phyloP scores from a whole-genome alignment of 2,113 vertebrate species.

The Ursus arctos region DNA sequence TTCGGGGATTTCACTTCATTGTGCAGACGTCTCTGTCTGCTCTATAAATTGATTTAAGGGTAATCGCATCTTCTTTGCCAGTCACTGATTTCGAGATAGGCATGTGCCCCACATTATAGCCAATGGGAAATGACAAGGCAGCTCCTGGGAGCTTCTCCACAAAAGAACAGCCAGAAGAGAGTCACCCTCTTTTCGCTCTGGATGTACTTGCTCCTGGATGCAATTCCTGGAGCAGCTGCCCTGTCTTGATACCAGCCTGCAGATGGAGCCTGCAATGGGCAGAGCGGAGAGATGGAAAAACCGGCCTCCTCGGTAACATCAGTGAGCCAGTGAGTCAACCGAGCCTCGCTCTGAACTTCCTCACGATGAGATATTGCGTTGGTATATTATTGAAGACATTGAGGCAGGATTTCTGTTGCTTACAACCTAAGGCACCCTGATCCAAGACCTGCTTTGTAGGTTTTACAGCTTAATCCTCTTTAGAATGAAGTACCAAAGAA shows the following conservation, averaged over 20 bases:
- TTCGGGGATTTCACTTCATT: background rate
- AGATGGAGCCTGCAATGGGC: background rate
- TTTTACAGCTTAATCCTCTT: slow-evolving; percentile 28
- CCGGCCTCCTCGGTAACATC: background rate
- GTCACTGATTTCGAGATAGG: background rate
- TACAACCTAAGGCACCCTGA: background rate
- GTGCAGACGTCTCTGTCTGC: background rate
- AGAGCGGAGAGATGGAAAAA: background rate
- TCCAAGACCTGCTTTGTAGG: background rate
- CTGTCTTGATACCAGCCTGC: background rate
- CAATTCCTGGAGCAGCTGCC: background rate
- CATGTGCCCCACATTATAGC: background rate
- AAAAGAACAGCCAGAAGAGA: background rate
- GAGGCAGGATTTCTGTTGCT: background rate
- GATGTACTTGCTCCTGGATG: background rate
- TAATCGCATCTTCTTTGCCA: background rate
- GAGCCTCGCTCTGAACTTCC: background rate
- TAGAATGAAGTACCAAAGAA: background rate
- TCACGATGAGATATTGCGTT: background rate
- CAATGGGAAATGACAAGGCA: background rate
- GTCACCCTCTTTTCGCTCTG: background rate
- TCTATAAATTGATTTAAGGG: background rate
- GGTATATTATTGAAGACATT: background rate
- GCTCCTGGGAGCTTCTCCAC: background rate
- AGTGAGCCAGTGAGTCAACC: background rate